Base-by-base conservation (phyloP, 2,888 invertebrate species). In the Eilema griseolum region DNA sequence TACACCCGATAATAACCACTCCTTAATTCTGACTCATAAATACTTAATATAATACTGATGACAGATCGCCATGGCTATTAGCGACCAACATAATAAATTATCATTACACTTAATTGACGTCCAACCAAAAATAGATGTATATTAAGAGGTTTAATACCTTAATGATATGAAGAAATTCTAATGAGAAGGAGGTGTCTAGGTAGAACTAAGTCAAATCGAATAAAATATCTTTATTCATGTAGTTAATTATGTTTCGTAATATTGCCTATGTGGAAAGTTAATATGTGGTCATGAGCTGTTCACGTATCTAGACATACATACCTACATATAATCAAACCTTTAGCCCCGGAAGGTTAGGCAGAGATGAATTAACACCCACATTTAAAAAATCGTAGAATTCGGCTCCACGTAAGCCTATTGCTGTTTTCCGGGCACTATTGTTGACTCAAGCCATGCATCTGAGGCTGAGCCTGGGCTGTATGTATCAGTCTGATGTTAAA, bases 11-110 rank as follows among this genome's bases (percentile, higher is more conserved):
- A n/a, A 66, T 65, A 70, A 74, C 74, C 83, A 83, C 81, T 79
- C 81, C 83, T 76, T 67, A 37, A 67, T 57, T 69, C 37, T 83
- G 81, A 79, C 75, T 79, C 83, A 83, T 79, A 74, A 70, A 74
- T 70, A 68, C 70, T 75, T 69, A 71, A 77, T 71, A 76, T 73
- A 76, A 71, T 70, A 66, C 74, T 68, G 75, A 81, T 81, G 81
- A 79, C 81, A 79, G 72, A 57, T 77, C 69, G 68, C 68, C 70
- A 73, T 71, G 71, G 20, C 65, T 73, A 78, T 79, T 76, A 75
- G 59, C 62, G 61, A 59, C 23, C 61, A 71, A 70, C 70, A 74
- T 81, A 61, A 79, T 81, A 81, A 77, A 80, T 81, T 76, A 83
- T 77, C 70, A 73, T 74, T 74, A 77, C 73, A 71, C 61, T 70